Evolutionary conservation across 2,113 vertebrate genomes (phyloP).

Genomic region (Nannobrachium achirus): DNA sequence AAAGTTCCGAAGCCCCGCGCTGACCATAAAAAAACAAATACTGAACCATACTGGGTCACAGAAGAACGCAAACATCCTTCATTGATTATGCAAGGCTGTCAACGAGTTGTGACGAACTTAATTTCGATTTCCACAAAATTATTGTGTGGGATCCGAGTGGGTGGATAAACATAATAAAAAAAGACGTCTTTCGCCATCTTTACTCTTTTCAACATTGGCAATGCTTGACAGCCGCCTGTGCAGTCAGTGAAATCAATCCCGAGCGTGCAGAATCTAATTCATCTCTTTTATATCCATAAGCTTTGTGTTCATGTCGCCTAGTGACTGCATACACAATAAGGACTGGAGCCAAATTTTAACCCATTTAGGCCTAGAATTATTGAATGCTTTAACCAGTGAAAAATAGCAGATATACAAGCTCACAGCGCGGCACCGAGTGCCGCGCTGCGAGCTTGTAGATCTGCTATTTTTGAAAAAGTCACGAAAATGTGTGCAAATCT

Average conservation of each 20-base stretch:
- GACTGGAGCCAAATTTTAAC: conserved; percentile 3
- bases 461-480: too few relatives aligned
- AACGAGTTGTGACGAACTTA: not conserved
- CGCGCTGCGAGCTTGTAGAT: too few relatives aligned
- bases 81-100: conserved; percentile 20
- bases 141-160: not conserved
- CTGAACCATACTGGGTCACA: conserved; percentile 26
- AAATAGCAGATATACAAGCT: too few relatives aligned
- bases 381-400: too few relatives aligned
- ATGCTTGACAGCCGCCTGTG: not conserved
- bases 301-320: conserved; percentile 7
- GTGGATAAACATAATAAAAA: conserved; percentile 5
- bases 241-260: not conserved
- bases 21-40: conserved; percentile 38
- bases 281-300: not conserved
- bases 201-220: not conserved
- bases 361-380: too few relatives aligned
- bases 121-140: not conserved
- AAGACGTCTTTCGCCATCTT: not conserved
- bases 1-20: conserved; percentile 20
- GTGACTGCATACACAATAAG: conserved; percentile 4
- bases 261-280: not conserved
- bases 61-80: conserved; percentile 19
- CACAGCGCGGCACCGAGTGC: too few relatives aligned
- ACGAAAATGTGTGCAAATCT: too few relatives aligned